These are phyloP conservation scores for Strongylocentrotus purpuratus DNA, from an alignment of 35 echinoderm and acorn worm species.

Conservation along the genomic window DNA sequence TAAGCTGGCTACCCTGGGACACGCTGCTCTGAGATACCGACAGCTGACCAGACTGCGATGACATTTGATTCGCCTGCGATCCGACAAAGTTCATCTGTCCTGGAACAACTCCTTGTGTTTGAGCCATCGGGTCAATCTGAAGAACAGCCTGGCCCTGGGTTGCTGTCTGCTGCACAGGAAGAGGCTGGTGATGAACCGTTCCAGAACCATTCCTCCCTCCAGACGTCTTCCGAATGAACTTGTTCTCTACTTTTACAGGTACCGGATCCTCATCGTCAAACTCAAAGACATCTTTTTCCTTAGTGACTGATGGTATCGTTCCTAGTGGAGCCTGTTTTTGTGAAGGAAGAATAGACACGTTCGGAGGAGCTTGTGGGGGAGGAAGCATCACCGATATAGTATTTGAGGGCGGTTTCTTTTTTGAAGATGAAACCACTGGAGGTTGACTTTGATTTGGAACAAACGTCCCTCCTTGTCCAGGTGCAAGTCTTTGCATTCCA, in stretches of 20 bases:
- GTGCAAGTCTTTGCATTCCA: neutral
- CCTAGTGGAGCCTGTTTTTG: constrained; percentile 19
- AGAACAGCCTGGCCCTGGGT: neutral
- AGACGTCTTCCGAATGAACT: neutral
- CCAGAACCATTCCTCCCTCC: neutral
- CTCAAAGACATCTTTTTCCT: constrained; percentile 49
- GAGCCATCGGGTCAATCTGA: neutral
- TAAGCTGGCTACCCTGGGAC: constrained; percentile 18
- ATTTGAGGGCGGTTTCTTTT: constrained; percentile 13
- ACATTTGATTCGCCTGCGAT: neutral
- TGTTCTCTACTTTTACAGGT: constrained; percentile 31
- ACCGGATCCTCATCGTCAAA: constrained; percentile 45
- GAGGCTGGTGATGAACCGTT: neutral
- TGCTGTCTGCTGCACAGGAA: constrained; percentile 24
- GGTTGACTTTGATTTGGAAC: neutral
- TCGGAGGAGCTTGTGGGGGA: constrained; percentile 16
- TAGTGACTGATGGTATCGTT: neutral
- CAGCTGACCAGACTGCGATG: neutral
- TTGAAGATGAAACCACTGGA: neutral
- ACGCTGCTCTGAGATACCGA: neutral
- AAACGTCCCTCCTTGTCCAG: neutral
- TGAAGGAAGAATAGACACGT: constrained; percentile 18
- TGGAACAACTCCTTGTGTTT: neutral
- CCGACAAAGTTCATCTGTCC: neutral
- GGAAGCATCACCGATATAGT: neutral